A percentile compares a stretch with the other conserved stretches of the same genome.
These are phyloP conservation scores for Lottia scabra DNA, from an alignment of 2,888 invertebrate genomes.

Conservation along the genomic window DNA sequence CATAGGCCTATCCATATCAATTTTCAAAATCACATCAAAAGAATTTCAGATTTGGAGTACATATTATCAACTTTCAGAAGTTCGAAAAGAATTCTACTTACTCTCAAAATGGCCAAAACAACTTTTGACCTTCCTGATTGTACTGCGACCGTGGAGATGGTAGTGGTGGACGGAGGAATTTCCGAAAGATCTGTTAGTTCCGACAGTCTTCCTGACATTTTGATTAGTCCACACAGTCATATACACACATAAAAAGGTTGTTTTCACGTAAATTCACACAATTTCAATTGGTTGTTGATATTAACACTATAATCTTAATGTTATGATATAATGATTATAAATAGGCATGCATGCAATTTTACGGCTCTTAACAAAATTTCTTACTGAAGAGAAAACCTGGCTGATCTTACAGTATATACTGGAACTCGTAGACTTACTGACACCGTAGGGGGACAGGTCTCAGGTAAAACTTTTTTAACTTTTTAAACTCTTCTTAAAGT, in stretches of 20 bases:
- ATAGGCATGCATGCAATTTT: conserved; percentile 65
- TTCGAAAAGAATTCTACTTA: conserved; percentile 71
- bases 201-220: conserved; percentile 39
- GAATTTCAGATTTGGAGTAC: too few relatives aligned
- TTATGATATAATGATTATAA: conserved; percentile 22
- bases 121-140: conserved; percentile 87
- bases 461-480: too few relatives aligned
- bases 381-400: conserved; percentile 1
- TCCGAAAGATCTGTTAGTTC: conserved; percentile 59
- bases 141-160: conserved; percentile 90
- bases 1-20: too few relatives aligned
- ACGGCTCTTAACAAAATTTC: conserved; percentile 60
- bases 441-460: neutral
- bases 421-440: neutral
- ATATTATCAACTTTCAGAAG: neutral
- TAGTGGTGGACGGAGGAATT: conserved; percentile 73
- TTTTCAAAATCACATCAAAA: too few relatives aligned
- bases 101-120: conserved; percentile 89
- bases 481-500: too few relatives aligned
- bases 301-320: conserved; percentile 19
- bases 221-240: conserved; percentile 14
- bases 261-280: neutral
- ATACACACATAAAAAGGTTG: conserved; percentile 14
- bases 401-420: neutral
- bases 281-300: conserved; percentile 11